These are phyloP conservation scores for Hydrotaea diabolus DNA, from an alignment of 2,888 invertebrate species.

Conservation along the genomic window DNA sequence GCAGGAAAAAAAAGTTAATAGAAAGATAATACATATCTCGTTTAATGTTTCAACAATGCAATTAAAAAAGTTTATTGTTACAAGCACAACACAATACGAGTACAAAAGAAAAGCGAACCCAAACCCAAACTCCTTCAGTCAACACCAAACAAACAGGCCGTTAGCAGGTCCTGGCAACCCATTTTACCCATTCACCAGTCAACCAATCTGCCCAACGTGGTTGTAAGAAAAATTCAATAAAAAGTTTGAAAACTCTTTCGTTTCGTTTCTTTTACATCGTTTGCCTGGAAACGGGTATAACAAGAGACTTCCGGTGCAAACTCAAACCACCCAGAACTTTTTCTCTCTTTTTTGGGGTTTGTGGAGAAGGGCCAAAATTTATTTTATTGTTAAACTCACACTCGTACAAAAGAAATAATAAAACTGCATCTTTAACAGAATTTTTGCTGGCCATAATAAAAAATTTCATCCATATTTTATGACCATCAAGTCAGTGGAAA, in stretches of 20 bases:
- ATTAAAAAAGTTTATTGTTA: constrained; percentile 62
- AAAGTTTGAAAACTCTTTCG: constrained; percentile 18
- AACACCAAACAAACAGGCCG: neutral
- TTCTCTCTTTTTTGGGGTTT: neutral
- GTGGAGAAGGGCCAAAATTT: too few relatives aligned
- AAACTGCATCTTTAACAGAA: constrained; percentile 16
- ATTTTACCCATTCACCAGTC: neutral
- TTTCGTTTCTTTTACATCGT: neutral
- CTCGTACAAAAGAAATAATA: constrained; percentile 25
- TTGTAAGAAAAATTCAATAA: constrained; percentile 29
- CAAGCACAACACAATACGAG: constrained; percentile 18
- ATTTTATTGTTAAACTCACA: too few relatives aligned
- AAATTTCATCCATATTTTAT: constrained; percentile 15
- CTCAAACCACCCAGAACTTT: neutral
- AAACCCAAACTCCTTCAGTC: neutral
- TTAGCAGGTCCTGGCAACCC: too few relatives aligned
- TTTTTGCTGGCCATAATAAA: constrained; percentile 14
- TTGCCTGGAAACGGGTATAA: neutral
- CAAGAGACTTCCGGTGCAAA: constrained; percentile 2
- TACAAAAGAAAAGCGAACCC: too few relatives aligned
- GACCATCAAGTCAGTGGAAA: neutral
- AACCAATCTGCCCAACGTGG: neutral
- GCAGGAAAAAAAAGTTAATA: constrained; percentile 36
- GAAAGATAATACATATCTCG: constrained; percentile 35
- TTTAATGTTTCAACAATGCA: constrained; percentile 53